Conservation (phyloP, 2,888 invertebrate species). For the Drepana falcataria region DNA sequence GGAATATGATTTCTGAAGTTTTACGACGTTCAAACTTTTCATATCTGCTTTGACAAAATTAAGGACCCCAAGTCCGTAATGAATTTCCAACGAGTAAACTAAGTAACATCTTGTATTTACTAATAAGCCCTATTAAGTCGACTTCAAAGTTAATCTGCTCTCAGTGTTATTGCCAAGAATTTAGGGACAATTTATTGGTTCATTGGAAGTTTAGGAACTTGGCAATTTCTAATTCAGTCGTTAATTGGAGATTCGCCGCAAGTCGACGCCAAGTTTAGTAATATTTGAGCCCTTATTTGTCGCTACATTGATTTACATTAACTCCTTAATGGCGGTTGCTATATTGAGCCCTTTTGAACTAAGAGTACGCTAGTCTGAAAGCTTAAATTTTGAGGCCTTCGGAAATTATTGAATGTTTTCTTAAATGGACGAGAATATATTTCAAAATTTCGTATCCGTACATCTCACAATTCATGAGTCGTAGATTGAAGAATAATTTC, state of each 20-base stretch:
- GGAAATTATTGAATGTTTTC: no score
- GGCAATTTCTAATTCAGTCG: constrained; percentile 53
- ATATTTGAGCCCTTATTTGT: constrained; percentile 56
- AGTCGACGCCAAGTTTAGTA: constrained; percentile 45
- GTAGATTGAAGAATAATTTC: no score
- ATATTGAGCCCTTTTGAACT: constrained; percentile 13
- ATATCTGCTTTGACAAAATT: neutral
- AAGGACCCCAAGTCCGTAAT: constrained; percentile 7
- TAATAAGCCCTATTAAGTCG: constrained; percentile 26
- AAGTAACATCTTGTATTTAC: constrained; percentile 10
- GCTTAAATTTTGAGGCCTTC: no score
- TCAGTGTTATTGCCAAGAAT: constrained; percentile 22
- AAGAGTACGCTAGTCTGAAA: no score
- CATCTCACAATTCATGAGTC: no score
- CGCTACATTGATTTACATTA: constrained; percentile 50
- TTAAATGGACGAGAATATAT: no score
- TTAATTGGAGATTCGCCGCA: constrained; percentile 53
- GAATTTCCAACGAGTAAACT: constrained; percentile 5
- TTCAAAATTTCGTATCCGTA: no score
- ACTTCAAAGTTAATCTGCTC: constrained; percentile 35
- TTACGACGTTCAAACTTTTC: neutral
- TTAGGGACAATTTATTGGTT: constrained; percentile 51
- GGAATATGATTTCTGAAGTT: no score
- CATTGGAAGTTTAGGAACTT: constrained; percentile 34
- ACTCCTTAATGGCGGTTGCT: constrained; percentile 33